These are phyloP conservation scores for Microplitis demolitor DNA, from an alignment of 1,140 invertebrate species.

Conservation along the genomic window DNA sequence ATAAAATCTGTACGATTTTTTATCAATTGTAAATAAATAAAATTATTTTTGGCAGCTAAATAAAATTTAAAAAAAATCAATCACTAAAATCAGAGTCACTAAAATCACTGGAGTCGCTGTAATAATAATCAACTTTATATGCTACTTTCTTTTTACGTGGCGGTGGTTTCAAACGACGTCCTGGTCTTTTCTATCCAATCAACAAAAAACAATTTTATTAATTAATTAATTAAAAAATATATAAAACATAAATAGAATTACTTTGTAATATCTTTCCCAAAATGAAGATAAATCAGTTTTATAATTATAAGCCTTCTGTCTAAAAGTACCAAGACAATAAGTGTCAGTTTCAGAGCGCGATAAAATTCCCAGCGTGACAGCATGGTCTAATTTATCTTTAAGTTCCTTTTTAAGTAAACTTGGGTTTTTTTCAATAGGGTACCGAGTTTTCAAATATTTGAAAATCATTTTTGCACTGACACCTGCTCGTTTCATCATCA, in stretches of 20 bases:
- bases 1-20: too few species aligned
- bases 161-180: conserved; percentile 14
- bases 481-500: conserved; percentile 32
- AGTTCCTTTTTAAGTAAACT: conserved; percentile 34
- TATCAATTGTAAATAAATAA: too few species aligned
- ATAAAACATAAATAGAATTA: conserved; percentile 16
- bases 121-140: not conserved
- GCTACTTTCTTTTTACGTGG: not conserved
- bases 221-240: not conserved
- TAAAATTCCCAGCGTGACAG: conserved; percentile 41
- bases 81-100: not conserved
- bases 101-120: not conserved
- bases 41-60: too few species aligned
- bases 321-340: conserved; percentile 40
- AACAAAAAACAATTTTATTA: not conserved
- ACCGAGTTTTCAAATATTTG: conserved; percentile 32
- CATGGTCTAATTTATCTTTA: conserved; percentile 36
- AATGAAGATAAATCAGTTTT: conserved; percentile 37
- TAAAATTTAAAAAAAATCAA: too few species aligned
- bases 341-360: conserved; percentile 34
- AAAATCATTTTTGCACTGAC: conserved; percentile 36
- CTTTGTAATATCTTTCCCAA: conserved; percentile 40
- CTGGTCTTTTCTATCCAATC: conserved; percentile 22
- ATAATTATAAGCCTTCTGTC: conserved; percentile 34
- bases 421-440: conserved; percentile 36